Evolutionary conservation across 2,888 invertebrate species (phyloP), one percentile per base, ranked within the genome.

Genomic region (Phorcus lineatus): DNA sequence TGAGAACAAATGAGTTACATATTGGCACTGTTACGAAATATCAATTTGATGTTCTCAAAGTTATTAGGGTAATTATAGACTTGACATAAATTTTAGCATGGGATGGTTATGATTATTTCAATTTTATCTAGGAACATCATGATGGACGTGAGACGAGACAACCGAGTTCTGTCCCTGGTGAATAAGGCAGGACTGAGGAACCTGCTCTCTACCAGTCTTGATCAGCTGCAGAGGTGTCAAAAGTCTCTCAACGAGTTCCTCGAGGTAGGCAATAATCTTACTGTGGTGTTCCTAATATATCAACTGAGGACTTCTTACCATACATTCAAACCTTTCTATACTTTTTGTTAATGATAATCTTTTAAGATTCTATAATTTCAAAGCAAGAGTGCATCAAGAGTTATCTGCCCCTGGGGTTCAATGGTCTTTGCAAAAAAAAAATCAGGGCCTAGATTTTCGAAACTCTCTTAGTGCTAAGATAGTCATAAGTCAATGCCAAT

Each of bases 171-270:
- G 16, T 96, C 97, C 4, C 88, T 94, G 78, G 95, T 95, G 77
- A 95, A 95, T 90, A 95, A 96, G 82, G 94, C 94, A 89, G 95
- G 96, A 91, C 93, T 97, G 89, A 95, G 94, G 86, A 95, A 94
- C 88, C 95, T 95, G n/a, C 94, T 99, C 16, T 96, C 95, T 85
- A 96, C 96, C 40, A 95, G 98, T 87, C 95, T 97, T 76, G 97
- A 98, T 85, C 97, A 98, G 92, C 94, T 99, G 74, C 95, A 96
- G 62, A 94, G 97, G 81, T 99, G 99, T 91, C 99, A 99, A 93
- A 96, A 97, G 88, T 98, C 98, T 82, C 95, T 99, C 76, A 97
- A 98, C 92, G 96, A 97, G 89, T 99, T 97, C 92, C 95, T 99
- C 79, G 97, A 97, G 94, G 97, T 97, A 47, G 47, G 47, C 11